These are phyloP conservation scores for Dyspetes luteomarginatus DNA, from an alignment of 2,888 invertebrate species.

Conservation along the genomic window DNA sequence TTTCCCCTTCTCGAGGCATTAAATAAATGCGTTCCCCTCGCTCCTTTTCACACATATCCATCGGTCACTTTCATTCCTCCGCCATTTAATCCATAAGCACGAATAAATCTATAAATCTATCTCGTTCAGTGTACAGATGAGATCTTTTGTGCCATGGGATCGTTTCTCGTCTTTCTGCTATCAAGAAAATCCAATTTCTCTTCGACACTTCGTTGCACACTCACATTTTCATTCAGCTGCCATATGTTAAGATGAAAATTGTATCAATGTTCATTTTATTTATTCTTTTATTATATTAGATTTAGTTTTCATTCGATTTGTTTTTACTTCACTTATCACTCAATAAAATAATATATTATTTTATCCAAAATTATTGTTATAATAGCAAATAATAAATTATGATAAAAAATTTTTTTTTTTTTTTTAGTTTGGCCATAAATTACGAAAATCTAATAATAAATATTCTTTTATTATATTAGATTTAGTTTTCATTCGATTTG, in stretches of 20 bases:
- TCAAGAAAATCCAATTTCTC: constrained; percentile 47
- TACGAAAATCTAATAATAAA: no score
- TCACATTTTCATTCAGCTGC: background rate
- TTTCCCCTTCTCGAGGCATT: constrained; percentile 32
- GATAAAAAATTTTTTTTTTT: no score
- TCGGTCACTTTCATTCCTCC: constrained; percentile 39
- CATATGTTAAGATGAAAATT: background rate
- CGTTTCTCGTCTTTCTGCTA: background rate
- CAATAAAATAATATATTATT: no score
- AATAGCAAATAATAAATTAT: no score
- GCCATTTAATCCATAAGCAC: constrained; percentile 12
- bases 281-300: background rate
- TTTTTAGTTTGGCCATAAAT: no score
- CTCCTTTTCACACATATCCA: constrained; percentile 24
- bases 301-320: no score
- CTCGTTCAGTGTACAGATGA: constrained; percentile 35
- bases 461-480: background rate
- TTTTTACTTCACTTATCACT: no score
- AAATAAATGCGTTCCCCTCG: constrained; percentile 43
- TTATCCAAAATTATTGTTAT: no score
- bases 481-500: no score
- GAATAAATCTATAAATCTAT: constrained; percentile 50
- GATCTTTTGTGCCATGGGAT: background rate
- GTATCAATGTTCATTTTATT: background rate
- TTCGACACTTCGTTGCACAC: background rate